Evolutionary conservation across 2,797 vertebrate species (phyloP), one percentile per base, ranked within the genome.

Genomic region (Phataginus tricuspis): DNA sequence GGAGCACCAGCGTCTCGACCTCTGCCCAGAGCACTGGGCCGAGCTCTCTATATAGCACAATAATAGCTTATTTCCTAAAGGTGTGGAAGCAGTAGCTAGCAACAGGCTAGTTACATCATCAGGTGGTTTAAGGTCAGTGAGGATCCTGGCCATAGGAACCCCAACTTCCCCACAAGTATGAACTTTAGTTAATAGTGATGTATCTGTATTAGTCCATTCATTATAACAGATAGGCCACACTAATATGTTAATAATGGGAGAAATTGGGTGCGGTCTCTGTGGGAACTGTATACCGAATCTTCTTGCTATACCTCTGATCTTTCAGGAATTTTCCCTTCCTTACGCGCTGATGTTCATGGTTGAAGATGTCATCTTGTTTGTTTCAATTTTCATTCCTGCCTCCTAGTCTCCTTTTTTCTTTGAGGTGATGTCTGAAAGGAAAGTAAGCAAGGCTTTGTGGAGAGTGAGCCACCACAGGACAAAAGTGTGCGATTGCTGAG

Each of bases 321-420:
- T 66, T 82, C 55, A 55, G 72, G n/a, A 75, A 91, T 16, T 80
- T 75, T 37, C n/a, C 7, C 51, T 68, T 78, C 71, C 10, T 59
- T 63, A 37, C n/a, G 29, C 77, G 79, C 49, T 57, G 8, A 12
- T 75, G 34, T 55, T 85, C 13, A n/a, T 39, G 49, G 27, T 49
- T 79, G 4, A 4, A 45, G 11, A 64, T 34, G 14, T 57, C 21
- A 75, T 31, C 7, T 95, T 57, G 10, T 57, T 16, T 74, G 63
- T 57, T 87, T 78, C 34, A 37, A 74, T 27, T 51, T 94, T 90
- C 11, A 25, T 23, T 94, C 90, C 45, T 87, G 37, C 15, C 49
- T 87, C 13, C 12, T 18, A 79, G 57, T 87, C 13, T 63, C 13
- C 14, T 55, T 80, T 91, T 82, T 42, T 34, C 15, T 95, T 72